Evolutionary conservation across 2,888 invertebrate species (phyloP).

Genomic region (Drosophila lutescens): DNA sequence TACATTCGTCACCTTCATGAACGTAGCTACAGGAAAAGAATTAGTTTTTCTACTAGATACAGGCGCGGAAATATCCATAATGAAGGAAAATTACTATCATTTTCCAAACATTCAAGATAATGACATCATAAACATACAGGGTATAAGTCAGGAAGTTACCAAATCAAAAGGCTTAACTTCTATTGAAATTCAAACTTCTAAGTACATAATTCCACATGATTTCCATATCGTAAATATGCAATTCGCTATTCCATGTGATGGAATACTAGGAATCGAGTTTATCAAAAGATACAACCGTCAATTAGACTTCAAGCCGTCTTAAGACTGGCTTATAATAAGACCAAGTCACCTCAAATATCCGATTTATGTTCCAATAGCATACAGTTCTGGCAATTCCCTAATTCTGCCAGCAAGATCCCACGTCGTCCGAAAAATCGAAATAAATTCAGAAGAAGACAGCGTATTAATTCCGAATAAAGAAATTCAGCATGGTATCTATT

Average conservation of each 20-base stretch:
- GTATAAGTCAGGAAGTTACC: not conserved
- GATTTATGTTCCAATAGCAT: conserved; percentile 8
- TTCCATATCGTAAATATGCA: not conserved
- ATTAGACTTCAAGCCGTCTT: not conserved
- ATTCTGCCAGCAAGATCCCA: conserved; percentile 15
- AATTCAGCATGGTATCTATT: conserved; percentile 1
- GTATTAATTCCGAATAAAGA: not conserved
- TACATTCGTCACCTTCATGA: not conserved
- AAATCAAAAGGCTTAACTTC: not conserved
- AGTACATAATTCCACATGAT: not conserved
- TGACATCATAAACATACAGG: not conserved
- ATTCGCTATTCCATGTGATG: conserved; percentile 1
- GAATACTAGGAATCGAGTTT: conserved; percentile 1
- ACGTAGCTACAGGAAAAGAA: not conserved
- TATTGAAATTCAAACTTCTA: not conserved
- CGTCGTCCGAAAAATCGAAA: conserved; percentile 6
- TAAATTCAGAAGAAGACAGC: too few species aligned
- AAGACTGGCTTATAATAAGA: conserved; percentile 2
- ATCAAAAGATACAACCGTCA: not conserved
- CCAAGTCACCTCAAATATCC: conserved; percentile 3
- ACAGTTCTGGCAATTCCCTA: conserved; percentile 4
- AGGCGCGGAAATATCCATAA: not conserved
- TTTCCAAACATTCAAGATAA: not conserved
- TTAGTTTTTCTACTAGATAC: not conserved
- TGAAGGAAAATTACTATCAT: not conserved